A percentile compares a stretch with the other conserved stretches of the same genome.
Conservation (phyloP, 1,140 invertebrate genomes). For the Gonatopus flavifemur region DNA sequence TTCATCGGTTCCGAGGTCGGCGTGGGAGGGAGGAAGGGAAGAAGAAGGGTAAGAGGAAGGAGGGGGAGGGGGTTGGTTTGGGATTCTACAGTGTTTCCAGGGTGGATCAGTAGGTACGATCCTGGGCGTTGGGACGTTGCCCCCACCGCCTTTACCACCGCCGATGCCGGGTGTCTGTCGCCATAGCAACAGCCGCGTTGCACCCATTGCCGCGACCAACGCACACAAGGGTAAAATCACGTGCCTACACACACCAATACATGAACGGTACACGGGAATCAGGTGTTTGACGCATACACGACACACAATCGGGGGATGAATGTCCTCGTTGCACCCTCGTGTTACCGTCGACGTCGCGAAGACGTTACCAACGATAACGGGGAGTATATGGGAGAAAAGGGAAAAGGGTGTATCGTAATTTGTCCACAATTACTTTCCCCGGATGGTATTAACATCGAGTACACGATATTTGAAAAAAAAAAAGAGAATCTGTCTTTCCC, state of each 20-base stretch:
- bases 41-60: too few species aligned
- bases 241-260: constrained; percentile 1
- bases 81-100: constrained; percentile 12
- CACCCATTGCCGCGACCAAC: constrained; percentile 35
- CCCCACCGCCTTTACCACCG: constrained; percentile 49
- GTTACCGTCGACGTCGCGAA: constrained; percentile 13
- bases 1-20: constrained; percentile 1
- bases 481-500: too few species aligned
- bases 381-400: too few species aligned
- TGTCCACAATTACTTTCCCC: too few species aligned
- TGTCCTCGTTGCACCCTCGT: background rate
- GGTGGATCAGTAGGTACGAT: constrained; percentile 47
- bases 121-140: constrained; percentile 55
- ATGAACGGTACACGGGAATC: constrained; percentile 20
- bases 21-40: constrained; percentile 17
- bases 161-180: constrained; percentile 56
- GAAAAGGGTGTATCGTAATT: too few species aligned
- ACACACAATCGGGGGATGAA: too few species aligned
- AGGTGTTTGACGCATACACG: constrained; percentile 21
- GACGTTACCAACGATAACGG: too few species aligned
- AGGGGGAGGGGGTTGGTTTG: constrained; percentile 26
- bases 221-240: constrained; percentile 12
- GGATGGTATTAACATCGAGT: too few species aligned
- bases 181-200: constrained; percentile 58
- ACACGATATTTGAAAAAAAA: too few species aligned